Percentiles rank a stretch among this genome's conserved stretches.
Evolutionary conservation across 2,113 vertebrate species (phyloP).

Genomic region (Cervus canadensis): DNA sequence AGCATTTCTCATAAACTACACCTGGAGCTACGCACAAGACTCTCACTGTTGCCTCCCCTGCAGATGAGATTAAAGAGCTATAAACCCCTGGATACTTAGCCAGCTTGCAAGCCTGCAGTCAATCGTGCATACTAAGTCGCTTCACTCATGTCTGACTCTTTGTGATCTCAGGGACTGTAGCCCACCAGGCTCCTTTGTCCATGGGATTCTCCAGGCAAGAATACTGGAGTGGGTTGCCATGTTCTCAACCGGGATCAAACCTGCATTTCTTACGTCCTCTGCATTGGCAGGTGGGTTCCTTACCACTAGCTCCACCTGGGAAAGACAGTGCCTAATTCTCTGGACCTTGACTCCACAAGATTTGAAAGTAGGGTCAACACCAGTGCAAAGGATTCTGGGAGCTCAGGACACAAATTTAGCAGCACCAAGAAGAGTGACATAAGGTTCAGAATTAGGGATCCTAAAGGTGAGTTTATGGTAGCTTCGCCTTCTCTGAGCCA

Average conservation of each 20-base stretch:
- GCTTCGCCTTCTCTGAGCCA: background rate
- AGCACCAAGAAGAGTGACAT: background rate
- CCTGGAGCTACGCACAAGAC: background rate
- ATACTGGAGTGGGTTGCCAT: background rate
- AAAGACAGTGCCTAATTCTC: background rate
- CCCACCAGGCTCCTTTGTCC: background rate
- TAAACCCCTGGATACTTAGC: background rate
- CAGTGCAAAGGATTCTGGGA: background rate
- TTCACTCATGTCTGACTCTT: background rate
- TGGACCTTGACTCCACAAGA: background rate
- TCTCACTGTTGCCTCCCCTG: background rate
- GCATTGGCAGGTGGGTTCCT: background rate
- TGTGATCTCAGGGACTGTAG: background rate
- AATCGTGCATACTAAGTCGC: fast-evolving
- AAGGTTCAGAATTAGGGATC: background rate
- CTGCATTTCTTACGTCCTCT: background rate
- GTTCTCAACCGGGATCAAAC: background rate
- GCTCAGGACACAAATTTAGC: background rate
- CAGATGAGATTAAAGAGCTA: background rate
- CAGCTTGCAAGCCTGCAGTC: background rate
- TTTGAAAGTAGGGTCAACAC: background rate
- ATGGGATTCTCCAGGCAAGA: background rate
- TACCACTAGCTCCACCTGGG: background rate
- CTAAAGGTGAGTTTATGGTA: background rate
- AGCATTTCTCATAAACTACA: background rate